phyloP scores from a whole-genome alignment of 2,797 vertebrate species.

The Anguilla marmorata region DNA sequence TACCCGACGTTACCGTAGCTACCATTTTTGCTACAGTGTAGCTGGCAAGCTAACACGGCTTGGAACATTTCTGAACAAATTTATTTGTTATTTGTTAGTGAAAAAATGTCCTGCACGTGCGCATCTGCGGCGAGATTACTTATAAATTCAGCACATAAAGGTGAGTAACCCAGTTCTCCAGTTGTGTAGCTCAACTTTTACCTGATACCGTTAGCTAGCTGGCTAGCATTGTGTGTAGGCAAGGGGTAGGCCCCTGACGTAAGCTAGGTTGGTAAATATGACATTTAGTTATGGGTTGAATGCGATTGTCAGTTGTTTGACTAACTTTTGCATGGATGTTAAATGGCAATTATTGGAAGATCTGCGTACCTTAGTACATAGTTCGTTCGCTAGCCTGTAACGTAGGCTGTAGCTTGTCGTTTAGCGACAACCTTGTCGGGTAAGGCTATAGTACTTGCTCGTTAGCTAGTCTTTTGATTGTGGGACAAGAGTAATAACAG shows the following conservation, averaged over 20 bases:
- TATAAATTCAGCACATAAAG: constrained; percentile 55
- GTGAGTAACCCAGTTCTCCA: constrained; percentile 34
- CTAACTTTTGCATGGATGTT: background rate
- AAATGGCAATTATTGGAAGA: background rate
- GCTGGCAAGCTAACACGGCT: background rate
- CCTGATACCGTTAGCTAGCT: background rate
- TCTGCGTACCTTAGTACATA: background rate
- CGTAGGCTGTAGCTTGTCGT: no score
- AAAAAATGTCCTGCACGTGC: constrained; percentile 59
- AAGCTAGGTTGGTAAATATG: background rate
- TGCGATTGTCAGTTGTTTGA: background rate
- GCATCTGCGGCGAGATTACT: constrained; percentile 52
- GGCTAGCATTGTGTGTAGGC: background rate
- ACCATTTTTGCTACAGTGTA: background rate
- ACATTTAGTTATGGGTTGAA: background rate
- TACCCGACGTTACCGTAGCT: background rate
- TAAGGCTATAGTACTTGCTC: background rate
- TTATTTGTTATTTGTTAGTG: constrained; percentile 15
- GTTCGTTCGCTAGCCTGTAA: background rate
- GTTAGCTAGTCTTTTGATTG: background rate
- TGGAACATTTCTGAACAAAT: background rate
- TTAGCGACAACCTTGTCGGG: no score
- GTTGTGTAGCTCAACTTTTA: background rate
- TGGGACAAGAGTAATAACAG: background rate
- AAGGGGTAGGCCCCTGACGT: background rate